Evolutionary conservation across 2,888 invertebrate species (phyloP).

Genomic region (Eutolmus rufibarbis): DNA sequence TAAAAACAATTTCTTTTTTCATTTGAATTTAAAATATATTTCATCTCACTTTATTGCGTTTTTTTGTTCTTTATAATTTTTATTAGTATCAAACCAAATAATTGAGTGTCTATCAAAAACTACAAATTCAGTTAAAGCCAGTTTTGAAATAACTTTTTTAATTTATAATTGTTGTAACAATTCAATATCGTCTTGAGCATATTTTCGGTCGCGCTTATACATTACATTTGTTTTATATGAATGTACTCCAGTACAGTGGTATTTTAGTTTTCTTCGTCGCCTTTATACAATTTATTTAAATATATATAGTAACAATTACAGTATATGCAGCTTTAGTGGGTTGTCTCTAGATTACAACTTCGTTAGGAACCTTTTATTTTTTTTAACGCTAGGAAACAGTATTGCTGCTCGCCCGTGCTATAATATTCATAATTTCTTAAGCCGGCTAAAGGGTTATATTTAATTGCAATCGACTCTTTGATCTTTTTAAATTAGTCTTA

Average conservation of each 20-base stretch:
- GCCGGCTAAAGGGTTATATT: too few species aligned
- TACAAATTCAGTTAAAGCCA: slow-evolving; percentile 21
- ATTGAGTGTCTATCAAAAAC: slow-evolving; percentile 13
- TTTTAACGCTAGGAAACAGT: slow-evolving; percentile 12
- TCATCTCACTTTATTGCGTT: not conserved
- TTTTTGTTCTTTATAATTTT: slow-evolving; percentile 1
- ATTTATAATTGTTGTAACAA: not conserved
- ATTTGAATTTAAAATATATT: slow-evolving; percentile 40
- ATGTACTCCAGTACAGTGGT: not conserved
- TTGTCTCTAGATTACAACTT: slow-evolving; percentile 20
- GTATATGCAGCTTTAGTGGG: not conserved
- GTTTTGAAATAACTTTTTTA: not conserved
- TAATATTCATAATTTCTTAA: not conserved
- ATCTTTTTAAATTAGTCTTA: too few species aligned
- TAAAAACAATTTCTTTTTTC: not conserved
- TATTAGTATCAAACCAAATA: slow-evolving; percentile 13
- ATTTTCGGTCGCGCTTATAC: not conserved
- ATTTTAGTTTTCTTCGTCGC: not conserved
- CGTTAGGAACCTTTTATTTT: slow-evolving; percentile 26
- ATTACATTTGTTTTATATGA: not conserved
- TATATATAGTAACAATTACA: slow-evolving; percentile 1
- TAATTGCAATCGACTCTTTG: too few species aligned
- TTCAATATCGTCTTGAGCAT: slow-evolving; percentile 20
- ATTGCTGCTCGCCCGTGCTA: not conserved
- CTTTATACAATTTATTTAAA: slow-evolving; percentile 15